phyloP scores from a whole-genome alignment of 2,797 vertebrate genomes.

The Cyprinella venusta region DNA sequence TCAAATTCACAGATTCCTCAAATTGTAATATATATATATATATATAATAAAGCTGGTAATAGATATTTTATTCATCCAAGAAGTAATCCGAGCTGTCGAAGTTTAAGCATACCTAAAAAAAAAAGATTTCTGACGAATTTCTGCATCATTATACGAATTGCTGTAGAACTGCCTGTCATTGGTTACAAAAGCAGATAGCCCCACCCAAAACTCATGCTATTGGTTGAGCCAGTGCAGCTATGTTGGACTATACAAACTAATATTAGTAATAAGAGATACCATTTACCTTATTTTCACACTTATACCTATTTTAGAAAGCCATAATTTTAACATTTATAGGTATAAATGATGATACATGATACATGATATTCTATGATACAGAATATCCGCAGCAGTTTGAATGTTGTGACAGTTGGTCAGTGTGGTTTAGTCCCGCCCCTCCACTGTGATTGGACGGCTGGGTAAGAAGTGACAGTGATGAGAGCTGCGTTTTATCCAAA shows the following conservation, averaged over 20 bases:
- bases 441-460: too few relatives aligned
- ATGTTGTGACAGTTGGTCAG: too few relatives aligned
- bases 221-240: not conserved
- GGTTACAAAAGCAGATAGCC: not conserved
- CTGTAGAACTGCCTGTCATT: not conserved
- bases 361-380: too few relatives aligned
- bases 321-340: not conserved
- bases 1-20: not conserved
- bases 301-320: not conserved
- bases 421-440: too few relatives aligned
- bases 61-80: conserved; percentile 19
- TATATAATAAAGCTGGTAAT: not conserved
- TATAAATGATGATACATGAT: too few relatives aligned
- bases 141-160: not conserved
- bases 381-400: too few relatives aligned
- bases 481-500: too few relatives aligned
- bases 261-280: not conserved
- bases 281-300: not conserved
- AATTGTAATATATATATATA: not conserved
- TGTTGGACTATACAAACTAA: not conserved
- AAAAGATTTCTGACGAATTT: not conserved
- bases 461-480: too few relatives aligned
- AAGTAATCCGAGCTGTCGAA: too few relatives aligned
- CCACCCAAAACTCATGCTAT: not conserved
- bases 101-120: not conserved